phyloP scores from a whole-genome alignment of 2,888 invertebrate species.

The Holacanthella duospinosa region DNA sequence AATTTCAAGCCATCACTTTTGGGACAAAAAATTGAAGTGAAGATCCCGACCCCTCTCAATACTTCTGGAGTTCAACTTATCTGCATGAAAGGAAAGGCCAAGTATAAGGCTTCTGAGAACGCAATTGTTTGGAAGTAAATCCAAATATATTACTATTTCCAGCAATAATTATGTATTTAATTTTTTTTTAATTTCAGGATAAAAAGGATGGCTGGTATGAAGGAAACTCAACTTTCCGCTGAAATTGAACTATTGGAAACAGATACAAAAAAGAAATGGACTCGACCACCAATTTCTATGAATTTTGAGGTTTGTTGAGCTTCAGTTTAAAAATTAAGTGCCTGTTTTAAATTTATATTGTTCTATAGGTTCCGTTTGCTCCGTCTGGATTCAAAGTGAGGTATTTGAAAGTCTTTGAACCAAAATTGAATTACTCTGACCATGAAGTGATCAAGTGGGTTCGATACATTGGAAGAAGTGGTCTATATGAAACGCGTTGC shows the following conservation, averaged over 20 bases:
- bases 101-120: slow-evolving; percentile 99
- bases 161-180: not conserved
- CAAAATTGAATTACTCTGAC: slow-evolving; percentile 98
- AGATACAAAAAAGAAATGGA: slow-evolving; percentile 99
- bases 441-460: slow-evolving; percentile 99
- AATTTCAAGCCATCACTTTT: slow-evolving; percentile 96
- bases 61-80: slow-evolving; percentile 98
- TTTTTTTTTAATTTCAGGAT: slow-evolving; percentile 49
- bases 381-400: slow-evolving; percentile 99
- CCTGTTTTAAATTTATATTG: not conserved
- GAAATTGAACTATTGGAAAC: slow-evolving; percentile 98
- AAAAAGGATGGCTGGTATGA: slow-evolving; percentile 94
- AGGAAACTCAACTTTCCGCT: slow-evolving; percentile 97
- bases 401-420: slow-evolving; percentile 98
- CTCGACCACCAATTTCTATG: slow-evolving; percentile 98
- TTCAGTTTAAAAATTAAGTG: not conserved
- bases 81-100: slow-evolving; percentile 97
- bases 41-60: slow-evolving; percentile 96
- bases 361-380: slow-evolving; percentile 80
- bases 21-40: slow-evolving; percentile 98
- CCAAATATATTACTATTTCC: not conserved
- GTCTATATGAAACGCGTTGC: slow-evolving; percentile 97
- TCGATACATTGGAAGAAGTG: slow-evolving; percentile 96
- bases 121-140: slow-evolving; percentile 92
- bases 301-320: slow-evolving; percentile 69